Conservation (phyloP, 2,113 vertebrate species). For the Lophotis ruficrista region DNA sequence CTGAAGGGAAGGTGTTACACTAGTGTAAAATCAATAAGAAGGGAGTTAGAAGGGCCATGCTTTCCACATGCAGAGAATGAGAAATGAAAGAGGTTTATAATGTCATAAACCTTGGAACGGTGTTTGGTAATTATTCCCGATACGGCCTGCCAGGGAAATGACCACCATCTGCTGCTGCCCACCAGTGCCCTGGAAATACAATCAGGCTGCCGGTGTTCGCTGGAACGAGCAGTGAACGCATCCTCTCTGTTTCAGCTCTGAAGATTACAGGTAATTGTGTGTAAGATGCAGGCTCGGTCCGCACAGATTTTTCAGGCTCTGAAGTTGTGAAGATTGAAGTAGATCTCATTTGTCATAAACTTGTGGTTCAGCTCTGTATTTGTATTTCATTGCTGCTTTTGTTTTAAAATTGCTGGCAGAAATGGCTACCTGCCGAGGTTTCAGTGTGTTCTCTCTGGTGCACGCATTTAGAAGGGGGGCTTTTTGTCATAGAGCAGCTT, state of each 20-base stretch:
- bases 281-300: not conserved
- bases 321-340: not conserved
- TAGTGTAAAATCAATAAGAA: conserved; percentile 32
- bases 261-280: not conserved
- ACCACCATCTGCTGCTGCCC: conserved; percentile 65
- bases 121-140: conserved; percentile 24
- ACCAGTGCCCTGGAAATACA: conserved; percentile 27
- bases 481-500: not conserved
- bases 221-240: conserved; percentile 1
- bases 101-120: conserved; percentile 59
- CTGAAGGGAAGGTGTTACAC: conserved; percentile 25
- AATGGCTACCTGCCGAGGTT: not conserved
- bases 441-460: not conserved
- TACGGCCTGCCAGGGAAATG: conserved; percentile 56
- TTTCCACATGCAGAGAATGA: conserved; percentile 38
- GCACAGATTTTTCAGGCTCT: not conserved
- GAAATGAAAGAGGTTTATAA: conserved; percentile 59
- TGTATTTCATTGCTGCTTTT: not conserved
- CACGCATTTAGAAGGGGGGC: not conserved
- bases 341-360: not conserved
- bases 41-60: not conserved
- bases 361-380: not conserved
- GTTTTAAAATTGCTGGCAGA: not conserved
- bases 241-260: conserved; percentile 12
- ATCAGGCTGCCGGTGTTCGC: not conserved